Percentiles rank a stretch among this genome's conserved stretches.
These are phyloP conservation scores for Odontesthes bonariensis DNA, from an alignment of 2,113 vertebrate species.

Conservation along the genomic window DNA sequence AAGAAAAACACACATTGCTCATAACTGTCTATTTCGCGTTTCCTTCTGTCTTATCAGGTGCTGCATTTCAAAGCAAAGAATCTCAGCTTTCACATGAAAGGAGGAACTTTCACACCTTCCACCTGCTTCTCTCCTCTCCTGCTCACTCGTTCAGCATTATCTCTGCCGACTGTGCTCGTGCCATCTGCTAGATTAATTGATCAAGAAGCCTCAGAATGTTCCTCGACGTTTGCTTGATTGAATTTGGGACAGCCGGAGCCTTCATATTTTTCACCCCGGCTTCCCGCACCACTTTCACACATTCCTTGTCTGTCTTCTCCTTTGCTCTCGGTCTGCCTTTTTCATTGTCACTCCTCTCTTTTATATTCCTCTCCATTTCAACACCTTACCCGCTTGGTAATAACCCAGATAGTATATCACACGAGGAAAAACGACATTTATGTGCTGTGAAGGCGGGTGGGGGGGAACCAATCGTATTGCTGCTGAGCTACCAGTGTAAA, in stretches of 20 bases:
- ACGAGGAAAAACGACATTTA: constrained; percentile 50
- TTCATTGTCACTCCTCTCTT: constrained; percentile 48
- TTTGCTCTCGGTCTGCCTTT: constrained; percentile 28
- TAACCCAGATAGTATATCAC: constrained; percentile 64
- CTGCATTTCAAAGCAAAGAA: constrained; percentile 56
- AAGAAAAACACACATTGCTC: constrained; percentile 1
- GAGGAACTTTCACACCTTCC: constrained; percentile 62
- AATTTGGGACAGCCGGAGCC: constrained; percentile 66
- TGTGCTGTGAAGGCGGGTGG: not conserved
- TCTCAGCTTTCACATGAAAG: constrained; percentile 67
- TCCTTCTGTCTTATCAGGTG: constrained; percentile 41
- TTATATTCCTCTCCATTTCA: constrained; percentile 55
- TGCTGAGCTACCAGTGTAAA: constrained; percentile 1
- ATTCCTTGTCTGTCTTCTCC: constrained; percentile 43
- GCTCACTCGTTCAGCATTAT: constrained; percentile 52
- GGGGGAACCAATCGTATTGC: constrained; percentile 15
- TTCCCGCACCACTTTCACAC: constrained; percentile 26
- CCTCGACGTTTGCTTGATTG: constrained; percentile 69
- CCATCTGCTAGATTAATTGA: constrained; percentile 78
- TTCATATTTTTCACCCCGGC: constrained; percentile 34
- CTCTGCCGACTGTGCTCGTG: constrained; percentile 55
- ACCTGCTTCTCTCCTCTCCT: constrained; percentile 61
- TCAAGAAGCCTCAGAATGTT: constrained; percentile 77
- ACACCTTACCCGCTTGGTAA: constrained; percentile 59
- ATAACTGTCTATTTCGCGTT: constrained; percentile 23